phyloP scores from a whole-genome alignment of 2,888 invertebrate species.

The Drosophila sordidula region DNA sequence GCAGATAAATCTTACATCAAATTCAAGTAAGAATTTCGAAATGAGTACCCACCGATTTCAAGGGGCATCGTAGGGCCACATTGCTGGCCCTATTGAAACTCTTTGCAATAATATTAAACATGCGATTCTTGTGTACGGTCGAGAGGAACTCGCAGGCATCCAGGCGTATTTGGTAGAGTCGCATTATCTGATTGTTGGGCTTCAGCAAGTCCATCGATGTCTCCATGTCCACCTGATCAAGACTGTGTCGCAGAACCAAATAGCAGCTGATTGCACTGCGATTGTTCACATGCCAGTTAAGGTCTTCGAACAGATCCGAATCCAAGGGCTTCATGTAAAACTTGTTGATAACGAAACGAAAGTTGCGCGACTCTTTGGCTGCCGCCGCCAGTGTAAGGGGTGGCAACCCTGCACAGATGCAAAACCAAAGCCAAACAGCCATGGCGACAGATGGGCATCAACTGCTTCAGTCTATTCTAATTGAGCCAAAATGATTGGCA shows the following conservation, averaged over 20 bases:
- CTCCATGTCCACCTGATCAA: constrained; percentile 21
- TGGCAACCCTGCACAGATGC: constrained; percentile 6
- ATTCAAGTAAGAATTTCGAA: too few species aligned
- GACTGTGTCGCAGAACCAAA: constrained; percentile 10
- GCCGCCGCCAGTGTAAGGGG: background rate
- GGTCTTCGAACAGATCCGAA: constrained; percentile 16
- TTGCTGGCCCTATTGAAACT: constrained; percentile 22
- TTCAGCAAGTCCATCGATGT: constrained; percentile 27
- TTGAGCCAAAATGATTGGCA: too few species aligned
- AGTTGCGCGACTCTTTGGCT: constrained; percentile 21
- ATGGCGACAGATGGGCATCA: constrained; percentile 12
- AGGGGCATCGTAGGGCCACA: constrained; percentile 32
- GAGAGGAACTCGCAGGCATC: constrained; percentile 38
- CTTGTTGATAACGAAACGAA: constrained; percentile 33
- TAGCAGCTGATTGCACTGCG: constrained; percentile 4
- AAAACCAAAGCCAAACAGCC: constrained; percentile 10
- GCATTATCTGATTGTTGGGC: constrained; percentile 12
- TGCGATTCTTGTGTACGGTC: constrained; percentile 30
- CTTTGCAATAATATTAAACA: constrained; percentile 22
- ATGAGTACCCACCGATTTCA: constrained; percentile 34
- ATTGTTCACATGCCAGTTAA: constrained; percentile 7
- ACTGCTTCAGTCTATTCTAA: background rate
- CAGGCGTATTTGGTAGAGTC: constrained; percentile 37
- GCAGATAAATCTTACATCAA: background rate
- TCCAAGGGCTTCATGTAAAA: constrained; percentile 23